A percentile compares a stretch with the other conserved stretches of the same genome.
Conservation (phyloP, 2,797 vertebrate species). For the Crenichthys baileyi region DNA sequence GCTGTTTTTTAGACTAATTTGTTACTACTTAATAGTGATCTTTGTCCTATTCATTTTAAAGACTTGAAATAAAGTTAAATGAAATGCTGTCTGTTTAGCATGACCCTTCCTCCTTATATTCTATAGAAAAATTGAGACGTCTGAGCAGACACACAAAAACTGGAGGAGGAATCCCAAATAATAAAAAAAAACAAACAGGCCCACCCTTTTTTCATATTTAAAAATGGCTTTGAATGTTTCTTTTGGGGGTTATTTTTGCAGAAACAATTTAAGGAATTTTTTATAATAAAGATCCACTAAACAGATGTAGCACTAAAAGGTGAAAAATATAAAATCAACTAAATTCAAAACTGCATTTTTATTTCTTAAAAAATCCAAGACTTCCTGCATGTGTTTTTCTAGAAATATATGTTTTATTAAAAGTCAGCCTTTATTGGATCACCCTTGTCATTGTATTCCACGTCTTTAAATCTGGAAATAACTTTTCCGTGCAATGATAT, state of each 20-base stretch:
- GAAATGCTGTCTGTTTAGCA: not conserved
- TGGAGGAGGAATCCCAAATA: not conserved
- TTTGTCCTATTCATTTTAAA: not conserved
- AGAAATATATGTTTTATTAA: too few species aligned
- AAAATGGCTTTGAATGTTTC: not conserved
- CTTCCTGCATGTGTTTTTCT: too few species aligned
- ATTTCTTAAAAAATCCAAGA: too few species aligned
- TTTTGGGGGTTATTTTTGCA: not conserved
- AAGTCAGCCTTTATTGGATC: too few species aligned
- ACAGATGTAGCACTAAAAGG: not conserved
- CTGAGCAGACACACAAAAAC: not conserved
- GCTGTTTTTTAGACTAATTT: not conserved
- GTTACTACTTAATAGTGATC: not conserved
- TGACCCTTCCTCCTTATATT: not conserved
- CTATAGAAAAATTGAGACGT: not conserved
- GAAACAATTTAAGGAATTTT: not conserved
- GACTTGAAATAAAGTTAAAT: not conserved
- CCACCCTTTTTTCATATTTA: not conserved
- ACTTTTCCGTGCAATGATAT: too few species aligned
- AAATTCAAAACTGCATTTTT: too few species aligned
- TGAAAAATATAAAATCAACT: too few species aligned
- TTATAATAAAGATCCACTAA: not conserved
- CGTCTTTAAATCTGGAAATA: too few species aligned
- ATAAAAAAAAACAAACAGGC: not conserved
- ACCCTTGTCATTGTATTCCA: too few species aligned